phyloP scores from a whole-genome alignment of 2,113 vertebrate species.

The Cephalopterus ornatus region DNA sequence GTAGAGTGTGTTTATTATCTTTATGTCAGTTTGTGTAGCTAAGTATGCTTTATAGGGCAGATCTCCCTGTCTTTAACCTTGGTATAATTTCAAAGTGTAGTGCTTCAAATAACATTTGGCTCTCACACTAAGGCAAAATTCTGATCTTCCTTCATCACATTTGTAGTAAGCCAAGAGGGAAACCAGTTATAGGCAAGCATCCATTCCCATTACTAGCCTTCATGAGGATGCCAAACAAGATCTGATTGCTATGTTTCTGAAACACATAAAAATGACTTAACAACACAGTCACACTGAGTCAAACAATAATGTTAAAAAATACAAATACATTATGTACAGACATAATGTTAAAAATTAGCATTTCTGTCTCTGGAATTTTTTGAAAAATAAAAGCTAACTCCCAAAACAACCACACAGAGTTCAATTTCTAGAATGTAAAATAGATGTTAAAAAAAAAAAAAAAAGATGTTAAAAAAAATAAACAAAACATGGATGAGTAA shows the following conservation, averaged over 20 bases:
- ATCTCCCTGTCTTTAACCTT: neutral
- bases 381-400: neutral
- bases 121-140: neutral
- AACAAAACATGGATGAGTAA: neutral
- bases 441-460: neutral
- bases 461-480: neutral
- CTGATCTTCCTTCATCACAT: neutral
- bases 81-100: neutral
- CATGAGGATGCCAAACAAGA: neutral
- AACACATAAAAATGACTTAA: neutral
- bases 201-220: neutral
- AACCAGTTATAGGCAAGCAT: neutral
- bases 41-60: neutral
- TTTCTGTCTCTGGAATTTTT: neutral
- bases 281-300: accelerated
- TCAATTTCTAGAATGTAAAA: neutral
- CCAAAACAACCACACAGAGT: accelerated
- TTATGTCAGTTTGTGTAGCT: neutral
- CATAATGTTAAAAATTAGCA: neutral
- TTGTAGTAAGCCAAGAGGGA: neutral
- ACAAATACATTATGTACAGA: too few species aligned
- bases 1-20: neutral
- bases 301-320: neutral
- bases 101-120: neutral
- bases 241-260: neutral